A percentile compares a stretch with the other conserved stretches of the same genome.
Conservation (phyloP, 1,140 invertebrate genomes). For the Oscheius sp. region DNA sequence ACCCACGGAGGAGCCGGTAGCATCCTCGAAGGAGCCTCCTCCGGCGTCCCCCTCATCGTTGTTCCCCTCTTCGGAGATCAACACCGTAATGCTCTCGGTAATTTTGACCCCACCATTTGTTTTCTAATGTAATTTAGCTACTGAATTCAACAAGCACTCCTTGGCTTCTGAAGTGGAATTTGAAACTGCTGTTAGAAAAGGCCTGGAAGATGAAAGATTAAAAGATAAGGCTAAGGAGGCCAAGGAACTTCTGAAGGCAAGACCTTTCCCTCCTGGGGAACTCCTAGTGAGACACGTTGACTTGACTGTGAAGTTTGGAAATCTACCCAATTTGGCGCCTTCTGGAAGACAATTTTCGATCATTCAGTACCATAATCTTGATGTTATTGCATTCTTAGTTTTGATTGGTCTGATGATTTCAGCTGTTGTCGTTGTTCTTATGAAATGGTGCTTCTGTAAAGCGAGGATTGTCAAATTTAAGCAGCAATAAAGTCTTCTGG, state of each 20-base stretch:
- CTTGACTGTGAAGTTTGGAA: not conserved
- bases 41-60: slow-evolving; percentile 44
- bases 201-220: not conserved
- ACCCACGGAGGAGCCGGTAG: slow-evolving; percentile 47
- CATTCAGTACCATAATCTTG: too few species aligned
- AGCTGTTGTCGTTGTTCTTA: too few species aligned
- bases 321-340: not conserved
- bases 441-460: too few species aligned
- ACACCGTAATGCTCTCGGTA: slow-evolving; percentile 31
- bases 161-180: not conserved
- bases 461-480: too few species aligned
- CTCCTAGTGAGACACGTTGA: not conserved
- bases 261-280: not conserved
- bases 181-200: not conserved
- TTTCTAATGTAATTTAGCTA: not conserved
- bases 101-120: not conserved
- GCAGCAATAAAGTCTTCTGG: too few species aligned
- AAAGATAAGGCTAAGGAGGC: slow-evolving; percentile 5
- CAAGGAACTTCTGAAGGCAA: not conserved
- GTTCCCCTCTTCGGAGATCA: slow-evolving; percentile 48
- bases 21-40: slow-evolving; percentile 36
- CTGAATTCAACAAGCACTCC: not conserved
- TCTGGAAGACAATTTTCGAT: too few species aligned
- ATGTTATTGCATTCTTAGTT: too few species aligned
- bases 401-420: too few species aligned